Evolutionary conservation across 2,797 vertebrate species (phyloP).

Genomic region (Syngnathus rostellatus): DNA sequence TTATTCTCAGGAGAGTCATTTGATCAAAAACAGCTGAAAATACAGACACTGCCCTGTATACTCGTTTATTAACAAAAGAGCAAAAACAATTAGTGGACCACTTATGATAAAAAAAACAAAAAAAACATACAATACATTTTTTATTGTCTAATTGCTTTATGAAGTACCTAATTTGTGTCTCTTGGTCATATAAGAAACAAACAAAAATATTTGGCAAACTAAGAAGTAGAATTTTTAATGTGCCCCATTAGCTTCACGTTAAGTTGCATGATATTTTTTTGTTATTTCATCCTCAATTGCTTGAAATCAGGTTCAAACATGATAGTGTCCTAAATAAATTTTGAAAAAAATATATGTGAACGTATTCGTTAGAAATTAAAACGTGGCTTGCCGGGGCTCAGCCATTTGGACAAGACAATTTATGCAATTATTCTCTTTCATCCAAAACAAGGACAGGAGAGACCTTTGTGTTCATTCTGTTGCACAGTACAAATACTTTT

Average conservation of each 20-base stretch:
- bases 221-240: neutral
- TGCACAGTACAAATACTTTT: conserved; percentile 1
- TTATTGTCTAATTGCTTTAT: too few species aligned
- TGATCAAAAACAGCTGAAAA: too few species aligned
- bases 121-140: too few species aligned
- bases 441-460: neutral
- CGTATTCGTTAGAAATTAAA: neutral
- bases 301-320: neutral
- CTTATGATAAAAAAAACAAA: too few species aligned
- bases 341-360: neutral
- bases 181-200: neutral
- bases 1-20: too few species aligned
- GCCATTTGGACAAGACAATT: neutral
- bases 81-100: too few species aligned
- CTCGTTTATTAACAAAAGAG: too few species aligned
- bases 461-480: neutral
- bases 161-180: neutral
- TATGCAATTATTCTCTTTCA: conserved; percentile 2
- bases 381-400: neutral
- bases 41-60: too few species aligned
- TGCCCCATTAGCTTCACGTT: neutral
- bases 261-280: neutral
- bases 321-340: neutral
- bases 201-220: neutral
- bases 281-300: neutral